These are phyloP conservation scores for Hypsopygia costalis DNA, from an alignment of 2,888 invertebrate species.

Conservation along the genomic window DNA sequence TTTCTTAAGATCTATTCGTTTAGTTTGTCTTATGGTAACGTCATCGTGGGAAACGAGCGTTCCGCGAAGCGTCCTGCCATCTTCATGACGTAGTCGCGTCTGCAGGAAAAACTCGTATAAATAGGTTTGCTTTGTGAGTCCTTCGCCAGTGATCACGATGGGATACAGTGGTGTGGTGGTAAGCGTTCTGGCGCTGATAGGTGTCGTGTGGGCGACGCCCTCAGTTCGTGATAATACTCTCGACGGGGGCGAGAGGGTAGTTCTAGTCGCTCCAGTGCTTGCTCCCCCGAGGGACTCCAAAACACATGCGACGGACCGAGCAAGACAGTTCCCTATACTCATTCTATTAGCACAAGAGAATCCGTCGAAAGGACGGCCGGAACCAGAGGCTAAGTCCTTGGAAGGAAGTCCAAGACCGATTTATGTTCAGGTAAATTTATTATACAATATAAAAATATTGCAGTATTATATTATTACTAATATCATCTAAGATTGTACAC, in stretches of 20 bases:
- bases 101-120: conserved; percentile 65
- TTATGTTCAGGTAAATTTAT: conserved; percentile 59
- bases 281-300: conserved; percentile 64
- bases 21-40: conserved; percentile 30
- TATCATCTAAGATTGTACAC: too few species aligned
- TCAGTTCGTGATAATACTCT: conserved; percentile 54
- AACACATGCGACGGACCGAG: conserved; percentile 50
- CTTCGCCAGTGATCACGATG: conserved; percentile 68
- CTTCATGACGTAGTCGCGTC: conserved; percentile 48
- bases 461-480: too few species aligned
- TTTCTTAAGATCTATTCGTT: conserved; percentile 10
- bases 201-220: conserved; percentile 37
- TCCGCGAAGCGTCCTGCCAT: conserved; percentile 43
- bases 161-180: conserved; percentile 55
- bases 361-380: conserved; percentile 31
- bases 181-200: conserved; percentile 48
- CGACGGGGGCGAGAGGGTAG: conserved; percentile 53
- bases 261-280: conserved; percentile 63
- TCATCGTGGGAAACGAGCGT: conserved; percentile 49
- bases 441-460: too few species aligned
- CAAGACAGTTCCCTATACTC: conserved; percentile 67
- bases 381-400: conserved; percentile 57
- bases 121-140: conserved; percentile 59
- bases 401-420: conserved; percentile 50
- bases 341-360: conserved; percentile 53